Evolutionary conservation across 2,797 vertebrate species (phyloP).

Genomic region (Lateolabrax maculatus): DNA sequence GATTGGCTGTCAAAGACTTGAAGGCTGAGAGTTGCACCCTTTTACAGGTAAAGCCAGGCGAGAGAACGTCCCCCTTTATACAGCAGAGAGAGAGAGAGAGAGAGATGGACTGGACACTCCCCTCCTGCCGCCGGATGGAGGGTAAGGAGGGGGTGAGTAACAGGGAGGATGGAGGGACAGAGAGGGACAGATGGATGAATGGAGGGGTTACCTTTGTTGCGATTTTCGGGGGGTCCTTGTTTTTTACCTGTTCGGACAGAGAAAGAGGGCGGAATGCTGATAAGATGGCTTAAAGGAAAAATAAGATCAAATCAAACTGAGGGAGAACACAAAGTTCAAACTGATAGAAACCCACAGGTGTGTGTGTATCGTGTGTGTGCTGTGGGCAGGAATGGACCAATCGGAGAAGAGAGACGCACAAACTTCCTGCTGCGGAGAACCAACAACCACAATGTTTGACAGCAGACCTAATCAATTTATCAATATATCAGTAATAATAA

Average conservation of each 20-base stretch:
- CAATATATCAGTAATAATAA: not conserved
- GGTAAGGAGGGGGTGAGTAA: conserved; percentile 80
- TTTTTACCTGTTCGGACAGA: conserved; percentile 99
- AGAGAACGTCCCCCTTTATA: conserved; percentile 86
- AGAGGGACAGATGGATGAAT: conserved; percentile 87
- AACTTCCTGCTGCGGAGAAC: conserved; percentile 54
- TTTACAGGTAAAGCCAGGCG: conserved; percentile 88
- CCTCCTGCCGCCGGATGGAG: conserved; percentile 87
- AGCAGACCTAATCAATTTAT: not conserved
- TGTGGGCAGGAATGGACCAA: conserved; percentile 76
- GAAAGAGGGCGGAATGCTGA: conserved; percentile 94
- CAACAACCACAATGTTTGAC: conserved; percentile 10
- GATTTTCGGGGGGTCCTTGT: conserved; percentile 99
- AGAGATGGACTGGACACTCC: conserved; percentile 81
- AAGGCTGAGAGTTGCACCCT: conserved; percentile 89
- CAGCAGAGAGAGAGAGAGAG: conserved; percentile 79
- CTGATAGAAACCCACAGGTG: conserved; percentile 81
- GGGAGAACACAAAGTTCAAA: conserved; percentile 82
- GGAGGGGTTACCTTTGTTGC: conserved; percentile 99
- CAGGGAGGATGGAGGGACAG: conserved; percentile 77
- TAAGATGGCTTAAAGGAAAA: conserved; percentile 89
- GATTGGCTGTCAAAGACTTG: conserved; percentile 56
- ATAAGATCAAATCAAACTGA: conserved; percentile 82
- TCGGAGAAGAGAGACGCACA: conserved; percentile 72
- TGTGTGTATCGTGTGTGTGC: conserved; percentile 75